Percentiles rank a stretch among this genome's conserved stretches.
These are phyloP conservation scores for Crenichthys baileyi DNA, from an alignment of 2,797 vertebrate species.

Conservation along the genomic window DNA sequence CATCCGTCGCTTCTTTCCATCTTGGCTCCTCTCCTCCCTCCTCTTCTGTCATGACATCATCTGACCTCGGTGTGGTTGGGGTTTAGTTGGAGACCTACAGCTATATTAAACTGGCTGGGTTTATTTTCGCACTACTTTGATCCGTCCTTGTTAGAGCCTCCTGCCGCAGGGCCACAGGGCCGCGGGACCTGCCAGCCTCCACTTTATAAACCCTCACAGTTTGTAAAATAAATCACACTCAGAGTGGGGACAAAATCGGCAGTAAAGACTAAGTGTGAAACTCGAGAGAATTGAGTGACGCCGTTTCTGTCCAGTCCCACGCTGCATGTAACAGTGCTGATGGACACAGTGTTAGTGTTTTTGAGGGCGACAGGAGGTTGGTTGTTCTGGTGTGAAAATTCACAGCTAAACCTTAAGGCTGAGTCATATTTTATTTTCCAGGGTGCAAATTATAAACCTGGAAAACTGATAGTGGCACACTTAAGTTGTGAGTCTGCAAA, in stretches of 20 bases:
- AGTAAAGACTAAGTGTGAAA: constrained; percentile 70
- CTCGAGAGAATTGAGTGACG: constrained; percentile 42
- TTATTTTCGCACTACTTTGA: constrained; percentile 71
- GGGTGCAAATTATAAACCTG: background rate
- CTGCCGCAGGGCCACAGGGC: constrained; percentile 49
- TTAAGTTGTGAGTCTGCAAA: constrained; percentile 4
- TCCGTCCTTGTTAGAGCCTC: constrained; percentile 60
- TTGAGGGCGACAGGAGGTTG: constrained; percentile 26
- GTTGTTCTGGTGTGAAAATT: constrained; percentile 62
- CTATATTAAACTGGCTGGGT: constrained; percentile 72
- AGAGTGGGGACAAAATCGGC: constrained; percentile 54
- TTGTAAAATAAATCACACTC: constrained; percentile 66
- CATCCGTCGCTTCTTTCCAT: constrained; percentile 31
- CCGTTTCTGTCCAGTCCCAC: constrained; percentile 31
- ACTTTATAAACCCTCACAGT: constrained; percentile 66
- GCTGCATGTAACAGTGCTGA: constrained; percentile 25
- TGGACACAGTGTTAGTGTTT: constrained; percentile 19
- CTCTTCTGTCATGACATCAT: constrained; percentile 69
- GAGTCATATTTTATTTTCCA: constrained; percentile 25
- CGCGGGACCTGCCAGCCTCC: constrained; percentile 51
- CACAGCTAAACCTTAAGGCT: constrained; percentile 53
- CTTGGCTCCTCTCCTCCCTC: constrained; percentile 24
- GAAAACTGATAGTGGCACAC: background rate
- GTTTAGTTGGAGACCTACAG: constrained; percentile 57
- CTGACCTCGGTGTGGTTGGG: constrained; percentile 67